Percentiles rank a stretch among this genome's conserved stretches.
Conservation (phyloP, 2,797 vertebrate genomes). For the Huso huso region DNA sequence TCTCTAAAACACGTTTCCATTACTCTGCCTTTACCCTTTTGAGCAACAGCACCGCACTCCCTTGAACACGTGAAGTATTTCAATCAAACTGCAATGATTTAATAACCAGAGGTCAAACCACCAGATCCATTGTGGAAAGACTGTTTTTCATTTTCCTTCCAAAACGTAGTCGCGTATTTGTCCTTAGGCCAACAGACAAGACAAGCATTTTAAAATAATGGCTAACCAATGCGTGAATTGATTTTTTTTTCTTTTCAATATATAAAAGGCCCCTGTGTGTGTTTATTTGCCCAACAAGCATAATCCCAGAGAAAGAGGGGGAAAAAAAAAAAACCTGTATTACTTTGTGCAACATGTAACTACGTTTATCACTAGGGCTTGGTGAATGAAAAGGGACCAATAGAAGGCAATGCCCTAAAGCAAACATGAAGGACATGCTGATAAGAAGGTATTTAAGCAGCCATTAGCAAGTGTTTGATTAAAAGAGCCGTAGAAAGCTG, state of each 20-base stretch:
- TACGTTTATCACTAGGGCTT: conserved; percentile 28
- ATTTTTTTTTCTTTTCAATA: neutral
- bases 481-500: conserved; percentile 36
- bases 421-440: conserved; percentile 47
- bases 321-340: conserved; percentile 18
- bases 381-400: conserved; percentile 31
- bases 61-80: too few species aligned
- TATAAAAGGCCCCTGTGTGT: conserved; percentile 9
- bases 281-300: conserved; percentile 13
- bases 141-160: too few species aligned
- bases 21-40: too few species aligned
- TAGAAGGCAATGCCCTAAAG: conserved; percentile 40
- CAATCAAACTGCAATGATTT: too few species aligned
- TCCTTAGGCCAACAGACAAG: neutral
- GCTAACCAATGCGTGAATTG: conserved; percentile 5
- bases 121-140: too few species aligned
- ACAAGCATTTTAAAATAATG: conserved; percentile 21
- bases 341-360: conserved; percentile 26
- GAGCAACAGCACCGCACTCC: too few species aligned
- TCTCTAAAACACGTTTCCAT: too few species aligned
- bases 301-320: conserved; percentile 19
- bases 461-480: conserved; percentile 50
- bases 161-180: too few species aligned
- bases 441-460: conserved; percentile 51
- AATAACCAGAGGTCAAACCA: too few species aligned